phyloP scores from a whole-genome alignment of 2,888 invertebrate genomes.

The Pterobdella sp. region DNA sequence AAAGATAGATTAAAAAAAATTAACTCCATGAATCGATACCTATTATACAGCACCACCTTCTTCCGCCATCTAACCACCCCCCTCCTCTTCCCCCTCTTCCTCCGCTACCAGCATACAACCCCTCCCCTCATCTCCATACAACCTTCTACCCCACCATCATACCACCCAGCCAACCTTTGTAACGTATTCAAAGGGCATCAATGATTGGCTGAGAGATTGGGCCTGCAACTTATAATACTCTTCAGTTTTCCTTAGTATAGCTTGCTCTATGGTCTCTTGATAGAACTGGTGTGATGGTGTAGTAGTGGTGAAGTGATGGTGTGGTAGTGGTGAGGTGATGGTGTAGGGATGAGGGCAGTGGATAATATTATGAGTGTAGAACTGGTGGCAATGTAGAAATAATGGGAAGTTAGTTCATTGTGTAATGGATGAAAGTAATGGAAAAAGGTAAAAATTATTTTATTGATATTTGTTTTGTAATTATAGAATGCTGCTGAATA shows the following conservation, averaged over 20 bases:
- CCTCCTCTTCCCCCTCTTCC: too few relatives aligned
- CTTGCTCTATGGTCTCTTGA: background rate
- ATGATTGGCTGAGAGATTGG: background rate
- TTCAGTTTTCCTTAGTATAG: background rate
- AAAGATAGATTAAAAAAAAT: too few relatives aligned
- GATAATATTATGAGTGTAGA: background rate
- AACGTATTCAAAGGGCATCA: background rate
- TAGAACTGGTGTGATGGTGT: slow-evolving; percentile 2
- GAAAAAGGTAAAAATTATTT: too few relatives aligned
- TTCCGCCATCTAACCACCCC: too few relatives aligned
- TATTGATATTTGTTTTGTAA: too few relatives aligned
- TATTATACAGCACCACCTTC: too few relatives aligned
- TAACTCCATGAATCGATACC: too few relatives aligned
- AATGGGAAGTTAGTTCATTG: too few relatives aligned
- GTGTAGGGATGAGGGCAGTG: background rate
- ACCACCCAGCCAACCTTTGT: background rate
- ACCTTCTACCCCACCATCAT: background rate
- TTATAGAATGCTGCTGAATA: too few relatives aligned
- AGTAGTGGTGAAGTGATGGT: background rate
- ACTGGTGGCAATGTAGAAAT: background rate
- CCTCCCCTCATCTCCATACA: too few relatives aligned
- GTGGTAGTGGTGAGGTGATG: background rate
- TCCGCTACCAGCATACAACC: too few relatives aligned
- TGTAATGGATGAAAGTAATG: too few relatives aligned
- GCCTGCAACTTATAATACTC: background rate